Percentiles rank a stretch among this genome's conserved stretches.
Conservation (phyloP, 1,140 invertebrate genomes). For the Chrysopa pallens region DNA sequence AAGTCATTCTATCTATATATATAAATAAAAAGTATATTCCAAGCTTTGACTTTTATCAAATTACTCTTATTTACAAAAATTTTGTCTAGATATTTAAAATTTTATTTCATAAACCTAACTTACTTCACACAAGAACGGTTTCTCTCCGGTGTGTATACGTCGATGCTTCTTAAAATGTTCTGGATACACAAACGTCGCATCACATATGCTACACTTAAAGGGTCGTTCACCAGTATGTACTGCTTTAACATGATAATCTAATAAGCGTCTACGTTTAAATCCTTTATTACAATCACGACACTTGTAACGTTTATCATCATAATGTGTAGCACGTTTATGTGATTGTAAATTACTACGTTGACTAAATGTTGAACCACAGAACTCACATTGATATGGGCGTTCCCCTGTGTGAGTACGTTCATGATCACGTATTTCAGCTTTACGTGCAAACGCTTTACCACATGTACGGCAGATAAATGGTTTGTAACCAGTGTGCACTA, state of each 20-base stretch:
- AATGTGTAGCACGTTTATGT: slow-evolving; percentile 60
- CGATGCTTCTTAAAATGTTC: slow-evolving; percentile 71
- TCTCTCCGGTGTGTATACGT: slow-evolving; percentile 59
- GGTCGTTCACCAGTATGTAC: slow-evolving; percentile 63
- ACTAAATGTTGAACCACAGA: slow-evolving; percentile 57
- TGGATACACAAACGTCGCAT: slow-evolving; percentile 63
- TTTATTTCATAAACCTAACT: too few species aligned
- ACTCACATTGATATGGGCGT: slow-evolving; percentile 64
- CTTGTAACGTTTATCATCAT: slow-evolving; percentile 53
- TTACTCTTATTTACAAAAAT: too few species aligned
- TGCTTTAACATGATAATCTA: slow-evolving; percentile 68
- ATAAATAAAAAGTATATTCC: too few species aligned
- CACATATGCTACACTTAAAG: slow-evolving; percentile 50
- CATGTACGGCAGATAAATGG: slow-evolving; percentile 52
- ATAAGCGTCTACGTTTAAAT: slow-evolving; percentile 52
- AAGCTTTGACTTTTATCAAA: too few species aligned
- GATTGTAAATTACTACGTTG: slow-evolving; percentile 64
- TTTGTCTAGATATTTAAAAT: too few species aligned
- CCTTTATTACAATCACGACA: slow-evolving; percentile 49
- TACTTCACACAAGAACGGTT: slow-evolving; percentile 61
- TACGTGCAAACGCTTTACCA: slow-evolving; percentile 53
- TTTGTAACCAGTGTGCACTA: slow-evolving; percentile 42
- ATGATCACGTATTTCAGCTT: slow-evolving; percentile 59
- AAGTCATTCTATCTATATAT: too few species aligned
- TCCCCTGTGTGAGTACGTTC: slow-evolving; percentile 65